A percentile compares a stretch with the other conserved stretches of the same genome.
Evolutionary conservation across 2,797 vertebrate genomes (phyloP).

Genomic region (Otus scops): DNA sequence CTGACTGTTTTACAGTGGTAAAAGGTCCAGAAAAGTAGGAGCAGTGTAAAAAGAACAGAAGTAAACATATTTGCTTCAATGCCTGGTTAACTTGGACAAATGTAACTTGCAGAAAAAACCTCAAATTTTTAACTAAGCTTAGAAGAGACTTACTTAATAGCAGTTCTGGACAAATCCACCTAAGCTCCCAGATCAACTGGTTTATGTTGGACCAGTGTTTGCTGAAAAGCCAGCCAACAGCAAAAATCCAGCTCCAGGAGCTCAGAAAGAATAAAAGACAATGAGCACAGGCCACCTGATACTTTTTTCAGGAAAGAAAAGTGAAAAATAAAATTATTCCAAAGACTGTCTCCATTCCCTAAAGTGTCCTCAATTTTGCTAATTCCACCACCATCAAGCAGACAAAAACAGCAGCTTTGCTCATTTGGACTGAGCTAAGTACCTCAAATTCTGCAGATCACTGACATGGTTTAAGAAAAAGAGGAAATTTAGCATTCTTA

Average conservation of each 20-base stretch:
- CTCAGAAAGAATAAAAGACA: background rate
- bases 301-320: background rate
- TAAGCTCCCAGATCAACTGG: background rate
- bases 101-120: background rate
- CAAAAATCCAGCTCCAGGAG: background rate
- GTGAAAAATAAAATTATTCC: background rate
- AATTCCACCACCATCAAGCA: background rate
- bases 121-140: background rate
- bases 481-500: background rate
- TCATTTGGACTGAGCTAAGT: background rate
- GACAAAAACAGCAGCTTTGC: background rate
- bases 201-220: background rate
- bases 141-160: background rate
- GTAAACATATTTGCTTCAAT: constrained; percentile 8
- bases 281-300: background rate
- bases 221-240: background rate
- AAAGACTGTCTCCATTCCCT: background rate
- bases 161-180: background rate
- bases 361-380: background rate
- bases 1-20: constrained; percentile 55
- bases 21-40: constrained; percentile 17
- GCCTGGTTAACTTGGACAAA: background rate
- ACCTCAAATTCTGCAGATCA: background rate
- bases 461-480: background rate
- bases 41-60: constrained; percentile 17